A percentile compares a stretch with the other conserved stretches of the same genome.
phyloP scores from a whole-genome alignment of 2,797 vertebrate genomes.

The Halcyon smyrnensis region DNA sequence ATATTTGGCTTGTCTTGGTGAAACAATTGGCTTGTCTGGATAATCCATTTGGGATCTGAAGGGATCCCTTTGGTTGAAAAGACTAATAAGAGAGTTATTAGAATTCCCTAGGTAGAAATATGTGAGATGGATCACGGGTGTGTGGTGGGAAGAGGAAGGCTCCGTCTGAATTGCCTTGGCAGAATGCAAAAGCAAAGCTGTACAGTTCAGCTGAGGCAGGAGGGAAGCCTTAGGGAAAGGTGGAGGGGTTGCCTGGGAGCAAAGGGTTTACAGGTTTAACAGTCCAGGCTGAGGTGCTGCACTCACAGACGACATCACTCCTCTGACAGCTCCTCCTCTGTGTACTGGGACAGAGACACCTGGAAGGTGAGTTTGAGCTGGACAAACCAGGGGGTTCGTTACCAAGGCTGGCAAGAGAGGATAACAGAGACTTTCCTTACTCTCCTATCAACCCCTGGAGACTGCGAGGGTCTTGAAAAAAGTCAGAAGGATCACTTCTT shows the following conservation, averaged over 20 bases:
- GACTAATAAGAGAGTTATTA: neutral
- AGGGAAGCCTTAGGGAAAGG: accelerated
- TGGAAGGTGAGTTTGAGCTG: neutral
- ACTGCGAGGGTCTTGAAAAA: neutral
- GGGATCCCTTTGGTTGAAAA: neutral
- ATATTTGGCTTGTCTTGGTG: neutral
- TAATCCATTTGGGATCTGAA: neutral
- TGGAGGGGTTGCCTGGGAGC: neutral
- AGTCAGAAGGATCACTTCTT: neutral
- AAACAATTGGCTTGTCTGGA: neutral
- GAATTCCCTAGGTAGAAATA: neutral
- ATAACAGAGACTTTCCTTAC: neutral
- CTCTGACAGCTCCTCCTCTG: neutral
- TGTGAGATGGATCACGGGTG: neutral
- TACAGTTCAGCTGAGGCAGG: neutral
- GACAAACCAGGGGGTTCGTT: neutral
- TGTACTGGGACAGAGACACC: accelerated
- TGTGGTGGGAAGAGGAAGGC: neutral
- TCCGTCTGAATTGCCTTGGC: neutral
- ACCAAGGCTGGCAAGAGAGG: neutral
- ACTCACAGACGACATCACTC: accelerated
- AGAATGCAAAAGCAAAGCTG: neutral
- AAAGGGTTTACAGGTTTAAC: neutral
- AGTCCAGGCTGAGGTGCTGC: accelerated
- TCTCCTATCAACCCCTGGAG: neutral